These are phyloP conservation scores for Benitochromis conjunctus DNA, from an alignment of 2,113 vertebrate species.

Conservation along the genomic window DNA sequence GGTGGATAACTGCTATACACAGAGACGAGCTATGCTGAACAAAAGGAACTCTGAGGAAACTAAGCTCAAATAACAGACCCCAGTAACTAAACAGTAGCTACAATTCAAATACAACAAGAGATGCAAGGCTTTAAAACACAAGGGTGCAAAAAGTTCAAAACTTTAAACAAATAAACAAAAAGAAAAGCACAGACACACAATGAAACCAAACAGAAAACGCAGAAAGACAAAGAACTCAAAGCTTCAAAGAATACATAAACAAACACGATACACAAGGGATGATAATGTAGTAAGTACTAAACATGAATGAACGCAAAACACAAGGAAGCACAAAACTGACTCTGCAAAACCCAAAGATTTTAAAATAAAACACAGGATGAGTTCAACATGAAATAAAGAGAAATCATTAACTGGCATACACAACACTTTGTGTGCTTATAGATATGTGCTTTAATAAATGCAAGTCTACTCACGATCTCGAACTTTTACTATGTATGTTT, in stretches of 20 bases:
- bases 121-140: neutral
- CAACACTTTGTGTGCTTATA: neutral
- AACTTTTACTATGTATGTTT: neutral
- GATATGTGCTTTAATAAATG: neutral
- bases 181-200: neutral
- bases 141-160: neutral
- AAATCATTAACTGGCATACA: neutral
- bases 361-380: fast-evolving
- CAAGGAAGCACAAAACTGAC: neutral
- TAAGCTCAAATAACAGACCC: neutral
- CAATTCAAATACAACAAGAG: neutral
- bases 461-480: neutral
- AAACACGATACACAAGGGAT: fast-evolving
- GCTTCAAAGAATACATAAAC: neutral
- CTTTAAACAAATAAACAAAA: neutral
- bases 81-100: fast-evolving
- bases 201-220: neutral
- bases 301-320: neutral
- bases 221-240: neutral
- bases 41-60: neutral
- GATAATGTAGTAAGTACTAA: neutral
- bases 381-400: neutral
- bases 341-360: neutral
- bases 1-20: neutral
- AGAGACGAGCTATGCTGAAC: neutral